phyloP scores from a whole-genome alignment of 2,888 invertebrate species.

The Poecilus cupreus region DNA sequence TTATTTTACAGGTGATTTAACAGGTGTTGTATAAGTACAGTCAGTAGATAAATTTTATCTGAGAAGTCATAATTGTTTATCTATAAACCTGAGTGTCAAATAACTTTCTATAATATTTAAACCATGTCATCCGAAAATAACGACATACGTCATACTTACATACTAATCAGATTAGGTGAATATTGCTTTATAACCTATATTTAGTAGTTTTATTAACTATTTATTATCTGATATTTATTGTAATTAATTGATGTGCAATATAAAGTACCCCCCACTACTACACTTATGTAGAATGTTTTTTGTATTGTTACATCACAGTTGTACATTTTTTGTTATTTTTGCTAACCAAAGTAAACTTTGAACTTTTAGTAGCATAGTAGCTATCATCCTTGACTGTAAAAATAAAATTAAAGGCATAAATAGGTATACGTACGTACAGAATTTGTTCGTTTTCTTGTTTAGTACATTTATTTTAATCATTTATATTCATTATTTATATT shows the following conservation, averaged over 20 bases:
- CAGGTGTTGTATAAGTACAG: conserved; percentile 45
- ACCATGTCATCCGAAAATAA: conserved; percentile 35
- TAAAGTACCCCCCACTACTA: conserved; percentile 29
- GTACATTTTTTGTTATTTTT: conserved; percentile 41
- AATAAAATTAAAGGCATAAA: conserved; percentile 44
- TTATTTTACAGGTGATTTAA: conserved; percentile 40
- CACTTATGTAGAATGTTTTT: conserved; percentile 36
- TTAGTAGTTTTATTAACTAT: background rate
- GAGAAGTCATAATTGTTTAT: conserved; percentile 43
- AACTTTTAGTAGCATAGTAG: conserved; percentile 54
- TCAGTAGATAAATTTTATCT: conserved; percentile 61
- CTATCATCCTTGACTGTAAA: conserved; percentile 50
- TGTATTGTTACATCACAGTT: conserved; percentile 46
- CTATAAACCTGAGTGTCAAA: conserved; percentile 46
- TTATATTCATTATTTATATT: background rate
- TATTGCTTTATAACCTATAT: conserved; percentile 39
- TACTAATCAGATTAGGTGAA: conserved; percentile 28
- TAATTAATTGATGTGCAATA: conserved; percentile 4
- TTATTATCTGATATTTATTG: background rate
- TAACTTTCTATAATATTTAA: conserved; percentile 38
- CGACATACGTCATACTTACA: background rate
- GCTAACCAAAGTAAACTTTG: conserved; percentile 60
- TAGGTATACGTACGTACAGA: conserved; percentile 39
- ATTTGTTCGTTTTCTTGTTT: background rate
- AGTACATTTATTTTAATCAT: background rate